Evolutionary conservation across 2,797 vertebrate genomes (phyloP).

Genomic region (Streptopelia turtur): DNA sequence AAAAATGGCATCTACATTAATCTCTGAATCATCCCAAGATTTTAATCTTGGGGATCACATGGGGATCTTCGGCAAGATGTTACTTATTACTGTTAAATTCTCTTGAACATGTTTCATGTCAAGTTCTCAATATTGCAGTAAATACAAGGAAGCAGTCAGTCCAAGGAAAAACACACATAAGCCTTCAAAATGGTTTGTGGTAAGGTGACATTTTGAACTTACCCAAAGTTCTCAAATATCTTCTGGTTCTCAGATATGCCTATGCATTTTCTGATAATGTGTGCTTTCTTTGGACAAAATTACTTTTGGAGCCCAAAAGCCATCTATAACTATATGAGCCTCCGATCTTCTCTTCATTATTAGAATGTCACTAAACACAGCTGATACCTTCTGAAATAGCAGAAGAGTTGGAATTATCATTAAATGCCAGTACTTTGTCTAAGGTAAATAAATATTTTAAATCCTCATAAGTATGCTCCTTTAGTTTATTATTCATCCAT

Average conservation of each 20-base stretch:
- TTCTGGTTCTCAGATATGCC: neutral
- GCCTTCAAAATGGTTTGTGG: neutral
- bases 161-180: neutral
- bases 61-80: neutral
- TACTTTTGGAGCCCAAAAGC: neutral
- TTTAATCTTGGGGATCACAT: neutral
- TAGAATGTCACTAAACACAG: neutral
- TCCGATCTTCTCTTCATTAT: neutral
- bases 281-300: neutral
- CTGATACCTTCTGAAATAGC: neutral
- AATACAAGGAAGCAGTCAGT: neutral
- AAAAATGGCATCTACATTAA: neutral
- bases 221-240: neutral
- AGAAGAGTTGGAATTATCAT: neutral
- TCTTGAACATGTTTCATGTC: neutral
- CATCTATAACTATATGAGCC: neutral
- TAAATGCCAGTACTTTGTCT: neutral
- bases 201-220: neutral
- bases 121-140: neutral
- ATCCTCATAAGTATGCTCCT: neutral
- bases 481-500: slow-evolving; percentile 4
- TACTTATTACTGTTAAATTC: neutral
- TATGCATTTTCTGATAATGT: neutral
- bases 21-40: neutral
- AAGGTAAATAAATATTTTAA: slow-evolving; percentile 37